Conservation (phyloP, 2,113 vertebrate genomes). For the Hyperoodon ampullatus region DNA sequence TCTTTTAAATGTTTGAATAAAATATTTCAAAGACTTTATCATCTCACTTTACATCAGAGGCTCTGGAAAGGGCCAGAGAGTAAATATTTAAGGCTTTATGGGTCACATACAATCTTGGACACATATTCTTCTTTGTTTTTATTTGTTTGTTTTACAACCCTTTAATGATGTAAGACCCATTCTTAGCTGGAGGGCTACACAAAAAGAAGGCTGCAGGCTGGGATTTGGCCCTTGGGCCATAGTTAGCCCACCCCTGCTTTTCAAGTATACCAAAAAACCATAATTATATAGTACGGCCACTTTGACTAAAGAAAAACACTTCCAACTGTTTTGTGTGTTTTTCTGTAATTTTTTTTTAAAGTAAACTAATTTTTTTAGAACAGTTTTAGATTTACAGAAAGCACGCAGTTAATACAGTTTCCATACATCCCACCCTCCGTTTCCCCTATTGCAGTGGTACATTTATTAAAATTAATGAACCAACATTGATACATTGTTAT, state of each 20-base stretch:
- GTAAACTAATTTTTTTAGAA: neutral
- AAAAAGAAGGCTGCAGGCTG: neutral
- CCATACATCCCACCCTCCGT: neutral
- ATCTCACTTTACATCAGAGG: neutral
- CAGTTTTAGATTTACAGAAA: constrained; percentile 2
- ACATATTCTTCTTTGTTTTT: neutral
- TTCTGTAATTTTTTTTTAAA: neutral
- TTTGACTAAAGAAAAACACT: constrained; percentile 33
- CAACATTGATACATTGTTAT: neutral
- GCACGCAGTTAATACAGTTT: neutral
- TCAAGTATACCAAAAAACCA: neutral
- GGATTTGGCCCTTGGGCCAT: neutral
- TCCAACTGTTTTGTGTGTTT: neutral
- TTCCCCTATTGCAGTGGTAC: neutral
- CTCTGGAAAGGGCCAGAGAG: neutral
- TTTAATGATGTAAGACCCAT: neutral
- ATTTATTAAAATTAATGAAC: neutral
- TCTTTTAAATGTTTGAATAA: neutral
- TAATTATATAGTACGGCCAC: neutral
- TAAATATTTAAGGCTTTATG: neutral
- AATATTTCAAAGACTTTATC: neutral
- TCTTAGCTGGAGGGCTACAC: neutral
- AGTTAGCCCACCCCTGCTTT: neutral
- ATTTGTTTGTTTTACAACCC: neutral
- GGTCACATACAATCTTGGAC: neutral